Conservation (phyloP, 2,888 invertebrate genomes). For the Phyllotreta striolata region DNA sequence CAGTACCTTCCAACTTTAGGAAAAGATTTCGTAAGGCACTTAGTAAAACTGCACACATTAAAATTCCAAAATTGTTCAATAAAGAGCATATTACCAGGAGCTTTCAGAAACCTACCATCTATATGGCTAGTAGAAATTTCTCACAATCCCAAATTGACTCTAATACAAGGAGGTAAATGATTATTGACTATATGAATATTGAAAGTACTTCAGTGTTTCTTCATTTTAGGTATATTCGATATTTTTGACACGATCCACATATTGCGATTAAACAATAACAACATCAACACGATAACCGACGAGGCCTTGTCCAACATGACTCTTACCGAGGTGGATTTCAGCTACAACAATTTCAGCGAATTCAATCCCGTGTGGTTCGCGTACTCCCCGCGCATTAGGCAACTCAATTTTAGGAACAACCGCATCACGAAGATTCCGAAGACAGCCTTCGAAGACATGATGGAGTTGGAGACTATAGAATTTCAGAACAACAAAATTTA, state of each 20-base stretch:
- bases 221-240: conserved; percentile 22
- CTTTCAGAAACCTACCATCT: conserved; percentile 8
- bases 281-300: conserved; percentile 22
- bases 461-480: conserved; percentile 1
- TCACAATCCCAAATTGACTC: not conserved
- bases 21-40: conserved; percentile 14
- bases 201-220: not conserved
- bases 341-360: conserved; percentile 14
- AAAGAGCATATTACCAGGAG: conserved; percentile 1
- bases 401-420: conserved; percentile 19
- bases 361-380: conserved; percentile 22
- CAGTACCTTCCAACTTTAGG: conserved; percentile 17
- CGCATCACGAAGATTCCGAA: conserved; percentile 2
- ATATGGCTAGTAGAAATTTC: conserved; percentile 15
- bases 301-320: conserved; percentile 29
- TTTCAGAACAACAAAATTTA: conserved; percentile 20
- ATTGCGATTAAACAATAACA: conserved; percentile 17
- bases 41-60: conserved; percentile 4
- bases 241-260: conserved; percentile 25
- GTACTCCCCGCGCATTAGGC: conserved; percentile 17
- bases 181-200: not conserved
- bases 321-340: conserved; percentile 20
- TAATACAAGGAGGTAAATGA: conserved; percentile 11
- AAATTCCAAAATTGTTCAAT: conserved; percentile 13
- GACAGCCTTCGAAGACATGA: conserved; percentile 15